These are phyloP conservation scores for Hippocampus barbouri DNA, from an alignment of 2,113 vertebrate genomes.

Conservation along the genomic window DNA sequence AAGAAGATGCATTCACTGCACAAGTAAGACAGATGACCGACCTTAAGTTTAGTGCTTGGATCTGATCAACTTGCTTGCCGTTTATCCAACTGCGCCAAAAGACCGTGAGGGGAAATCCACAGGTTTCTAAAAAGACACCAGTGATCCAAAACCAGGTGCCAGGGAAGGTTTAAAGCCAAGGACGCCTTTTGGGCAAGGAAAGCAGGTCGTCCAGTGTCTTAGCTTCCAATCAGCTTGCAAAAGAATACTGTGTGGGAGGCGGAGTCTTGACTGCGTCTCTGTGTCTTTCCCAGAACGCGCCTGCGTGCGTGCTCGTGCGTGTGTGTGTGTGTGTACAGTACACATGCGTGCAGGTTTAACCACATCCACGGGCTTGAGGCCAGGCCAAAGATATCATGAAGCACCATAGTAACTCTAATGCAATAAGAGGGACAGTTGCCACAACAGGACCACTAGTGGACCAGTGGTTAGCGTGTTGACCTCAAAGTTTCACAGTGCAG, in stretches of 20 bases:
- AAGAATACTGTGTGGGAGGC: slow-evolving; percentile 35
- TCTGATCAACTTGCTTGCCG: slow-evolving; percentile 7
- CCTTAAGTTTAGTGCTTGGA: slow-evolving; percentile 30
- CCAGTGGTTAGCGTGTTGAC: too few relatives aligned
- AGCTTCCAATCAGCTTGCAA: slow-evolving; percentile 47
- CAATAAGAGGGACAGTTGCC: slow-evolving; percentile 52
- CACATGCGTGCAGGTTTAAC: slow-evolving; percentile 20
- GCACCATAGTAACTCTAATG: slow-evolving; percentile 73
- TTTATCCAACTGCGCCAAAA: slow-evolving; percentile 33
- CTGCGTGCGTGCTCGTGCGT: slow-evolving; percentile 5
- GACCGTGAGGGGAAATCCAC: slow-evolving; percentile 29
- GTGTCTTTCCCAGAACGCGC: slow-evolving; percentile 18
- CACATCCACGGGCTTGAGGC: slow-evolving; percentile 69
- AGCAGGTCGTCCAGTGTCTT: slow-evolving; percentile 32
- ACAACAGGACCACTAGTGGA: slow-evolving; percentile 55
- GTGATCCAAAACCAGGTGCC: slow-evolving; percentile 20
- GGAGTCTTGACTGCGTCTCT: slow-evolving; percentile 44
- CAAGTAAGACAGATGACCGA: slow-evolving; percentile 32
- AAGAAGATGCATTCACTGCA: background rate
- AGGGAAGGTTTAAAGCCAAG: slow-evolving; percentile 21
- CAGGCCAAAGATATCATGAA: slow-evolving; percentile 77
- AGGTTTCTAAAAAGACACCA: slow-evolving; percentile 26
- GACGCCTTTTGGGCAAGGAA: slow-evolving; percentile 22
- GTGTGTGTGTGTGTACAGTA: slow-evolving; percentile 6
- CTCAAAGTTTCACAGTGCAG: too few relatives aligned